Evolutionary conservation across 2,797 vertebrate genomes (phyloP), one percentile per base, ranked within the genome.

Genomic region (Lacerta viridis): DNA sequence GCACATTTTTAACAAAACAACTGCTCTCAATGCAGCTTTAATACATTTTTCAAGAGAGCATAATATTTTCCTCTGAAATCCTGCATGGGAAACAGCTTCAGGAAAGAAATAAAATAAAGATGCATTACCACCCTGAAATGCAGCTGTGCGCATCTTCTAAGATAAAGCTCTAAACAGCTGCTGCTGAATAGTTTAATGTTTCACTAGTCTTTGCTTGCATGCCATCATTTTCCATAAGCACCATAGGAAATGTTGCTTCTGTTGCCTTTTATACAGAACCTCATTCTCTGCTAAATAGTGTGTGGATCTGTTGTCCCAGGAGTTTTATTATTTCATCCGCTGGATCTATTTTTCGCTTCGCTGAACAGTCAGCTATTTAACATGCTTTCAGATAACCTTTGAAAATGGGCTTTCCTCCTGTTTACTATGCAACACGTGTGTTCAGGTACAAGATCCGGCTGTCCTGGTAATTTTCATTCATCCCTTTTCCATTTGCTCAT

Each of bases 271-370:
- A 89, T 86, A 93, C 64, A 68, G 4, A 91, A 20, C 13, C 61
- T 89, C 75, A 89, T 96, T 95, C 85, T 94, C 83, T 95, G 89
- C 81, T 94, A 95, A 96, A 95, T 82, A 93, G 72, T 69, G n/a
- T 92, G 88, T 92, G 46, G 41, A 77, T 94, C 88, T 93, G 82
- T 94, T 94, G 36, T 92, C 84, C 80, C 74, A 88, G 50, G 83
- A 92, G 89, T 85, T 94, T 87, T 95, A 92, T 95, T 94, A 93
- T 96, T 95, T 95, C 83, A 90, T 91, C 90, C 50, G 88, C 85
- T 91, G 69, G 82, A 92, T 95, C 80, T 93, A 85, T 93, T 95
- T 96, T 93, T 93, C 3, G n/a, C 83, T 95, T 94, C 83, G 25
- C 89, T 95, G 84, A 95, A 88, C 90, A 94, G 78, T 89, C 91